Conservation (phyloP, 2,797 vertebrate genomes). For the Serranus cabrilla region DNA sequence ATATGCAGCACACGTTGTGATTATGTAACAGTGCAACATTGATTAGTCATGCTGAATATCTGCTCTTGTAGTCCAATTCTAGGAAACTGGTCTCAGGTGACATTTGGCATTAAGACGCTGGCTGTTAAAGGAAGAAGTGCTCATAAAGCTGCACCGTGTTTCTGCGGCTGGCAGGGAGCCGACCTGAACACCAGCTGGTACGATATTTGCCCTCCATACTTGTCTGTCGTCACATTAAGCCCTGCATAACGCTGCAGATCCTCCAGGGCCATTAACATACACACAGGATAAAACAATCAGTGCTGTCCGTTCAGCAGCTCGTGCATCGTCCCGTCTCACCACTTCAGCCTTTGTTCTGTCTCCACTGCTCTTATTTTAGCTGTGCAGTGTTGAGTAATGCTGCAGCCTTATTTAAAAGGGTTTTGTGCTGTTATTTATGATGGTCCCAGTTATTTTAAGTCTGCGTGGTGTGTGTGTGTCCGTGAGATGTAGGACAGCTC, state of each 20-base stretch:
- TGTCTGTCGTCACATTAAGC: conserved; percentile 63
- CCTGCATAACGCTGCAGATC: conserved; percentile 40
- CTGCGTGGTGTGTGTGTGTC: conserved; percentile 35
- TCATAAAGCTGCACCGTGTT: conserved; percentile 1
- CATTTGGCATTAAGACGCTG: conserved; percentile 4
- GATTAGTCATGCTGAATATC: conserved; percentile 61
- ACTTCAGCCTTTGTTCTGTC: conserved; percentile 7
- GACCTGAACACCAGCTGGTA: conserved; percentile 43
- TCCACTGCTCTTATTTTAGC: conserved; percentile 42
- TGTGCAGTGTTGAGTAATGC: conserved; percentile 63
- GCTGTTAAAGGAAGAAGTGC: background rate
- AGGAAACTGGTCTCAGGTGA: conserved; percentile 20
- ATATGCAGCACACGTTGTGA: conserved; percentile 16
- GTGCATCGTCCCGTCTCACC: conserved; percentile 10
- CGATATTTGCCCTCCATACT: conserved; percentile 51
- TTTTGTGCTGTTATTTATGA: conserved; percentile 75
- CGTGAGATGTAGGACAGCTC: conserved; percentile 82
- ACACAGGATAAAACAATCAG: conserved; percentile 40
- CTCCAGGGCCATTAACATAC: conserved; percentile 42
- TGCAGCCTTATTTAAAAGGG: conserved; percentile 65
- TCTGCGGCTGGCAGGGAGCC: conserved; percentile 23
- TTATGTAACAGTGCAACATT: conserved; percentile 58
- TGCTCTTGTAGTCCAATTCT: conserved; percentile 26
- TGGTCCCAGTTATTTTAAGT: conserved; percentile 72
- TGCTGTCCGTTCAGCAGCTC: conserved; percentile 31